Evolutionary conservation across 2,888 invertebrate genomes (phyloP).

Genomic region (Schizaphis graminum): DNA sequence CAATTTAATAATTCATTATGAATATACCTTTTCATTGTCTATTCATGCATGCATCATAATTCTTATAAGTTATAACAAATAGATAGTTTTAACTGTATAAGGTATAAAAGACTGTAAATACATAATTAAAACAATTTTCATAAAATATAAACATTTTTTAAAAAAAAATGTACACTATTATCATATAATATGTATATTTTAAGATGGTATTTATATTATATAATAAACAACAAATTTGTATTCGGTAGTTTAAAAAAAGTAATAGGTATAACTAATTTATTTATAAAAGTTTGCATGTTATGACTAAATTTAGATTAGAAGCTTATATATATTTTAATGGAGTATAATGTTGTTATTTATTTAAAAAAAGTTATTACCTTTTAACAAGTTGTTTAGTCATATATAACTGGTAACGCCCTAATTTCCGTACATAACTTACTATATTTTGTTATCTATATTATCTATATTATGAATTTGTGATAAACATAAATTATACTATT

Average conservation of each 20-base stretch:
- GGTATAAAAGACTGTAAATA: background rate
- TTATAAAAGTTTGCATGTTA: slow-evolving; percentile 56
- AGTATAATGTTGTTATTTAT: slow-evolving; percentile 38
- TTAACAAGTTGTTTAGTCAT: slow-evolving; percentile 54
- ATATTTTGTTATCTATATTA: slow-evolving; percentile 23
- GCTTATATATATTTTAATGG: slow-evolving; percentile 21
- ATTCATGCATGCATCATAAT: background rate
- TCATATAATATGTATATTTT: background rate
- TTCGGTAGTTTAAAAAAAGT: slow-evolving; percentile 12
- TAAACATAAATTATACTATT: background rate
- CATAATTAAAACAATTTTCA: background rate
- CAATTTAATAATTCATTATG: background rate
- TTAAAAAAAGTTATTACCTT: slow-evolving; percentile 54
- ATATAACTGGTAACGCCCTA: slow-evolving; percentile 50
- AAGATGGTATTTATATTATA: background rate
- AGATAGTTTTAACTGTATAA: background rate
- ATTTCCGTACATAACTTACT: slow-evolving; percentile 33
- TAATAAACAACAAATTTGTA: background rate
- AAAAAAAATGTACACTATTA: background rate
- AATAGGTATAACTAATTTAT: slow-evolving; percentile 22
- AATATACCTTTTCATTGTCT: background rate
- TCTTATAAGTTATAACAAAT: background rate
- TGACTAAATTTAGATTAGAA: slow-evolving; percentile 54
- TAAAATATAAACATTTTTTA: background rate
- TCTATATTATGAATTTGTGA: background rate